Evolutionary conservation across 2,113 vertebrate genomes (phyloP).

Genomic region (Galeopterus variegatus): DNA sequence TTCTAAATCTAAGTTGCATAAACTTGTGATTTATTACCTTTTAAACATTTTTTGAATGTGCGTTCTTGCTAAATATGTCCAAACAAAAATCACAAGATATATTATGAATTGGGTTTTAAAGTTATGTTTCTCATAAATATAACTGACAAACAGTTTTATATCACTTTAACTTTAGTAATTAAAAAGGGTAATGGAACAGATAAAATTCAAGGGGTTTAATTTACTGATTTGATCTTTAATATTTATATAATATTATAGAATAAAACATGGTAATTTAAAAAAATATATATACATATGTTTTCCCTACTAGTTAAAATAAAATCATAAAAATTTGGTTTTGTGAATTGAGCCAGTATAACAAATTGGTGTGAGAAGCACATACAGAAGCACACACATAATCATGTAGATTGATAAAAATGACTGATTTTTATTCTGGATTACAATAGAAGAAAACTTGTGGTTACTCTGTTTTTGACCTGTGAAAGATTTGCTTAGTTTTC

Average conservation of each 20-base stretch:
- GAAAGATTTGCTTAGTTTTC: not conserved
- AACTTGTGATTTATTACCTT: not conserved
- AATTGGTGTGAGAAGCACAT: not conserved
- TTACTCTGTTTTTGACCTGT: not conserved
- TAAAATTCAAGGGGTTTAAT: not conserved
- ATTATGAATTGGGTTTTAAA: not conserved
- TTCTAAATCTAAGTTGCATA: not conserved
- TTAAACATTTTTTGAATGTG: not conserved
- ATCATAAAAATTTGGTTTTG: not conserved
- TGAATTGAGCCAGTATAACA: not conserved
- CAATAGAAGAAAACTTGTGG: not conserved
- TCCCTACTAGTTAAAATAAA: not conserved
- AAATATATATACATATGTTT: not conserved
- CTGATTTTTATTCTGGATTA: not conserved
- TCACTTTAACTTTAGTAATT: not conserved
- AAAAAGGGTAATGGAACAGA: not conserved
- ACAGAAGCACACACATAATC: not conserved
- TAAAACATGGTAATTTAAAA: not conserved
- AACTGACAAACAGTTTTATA: not conserved
- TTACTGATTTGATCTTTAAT: not conserved
- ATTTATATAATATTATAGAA: not conserved
- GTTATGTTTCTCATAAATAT: not conserved
- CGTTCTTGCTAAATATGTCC: not conserved
- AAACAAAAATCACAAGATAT: not conserved
- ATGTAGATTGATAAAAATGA: not conserved